These are phyloP conservation scores for Mastacembelus armatus DNA, from an alignment of 2,797 vertebrate genomes.

Conservation along the genomic window DNA sequence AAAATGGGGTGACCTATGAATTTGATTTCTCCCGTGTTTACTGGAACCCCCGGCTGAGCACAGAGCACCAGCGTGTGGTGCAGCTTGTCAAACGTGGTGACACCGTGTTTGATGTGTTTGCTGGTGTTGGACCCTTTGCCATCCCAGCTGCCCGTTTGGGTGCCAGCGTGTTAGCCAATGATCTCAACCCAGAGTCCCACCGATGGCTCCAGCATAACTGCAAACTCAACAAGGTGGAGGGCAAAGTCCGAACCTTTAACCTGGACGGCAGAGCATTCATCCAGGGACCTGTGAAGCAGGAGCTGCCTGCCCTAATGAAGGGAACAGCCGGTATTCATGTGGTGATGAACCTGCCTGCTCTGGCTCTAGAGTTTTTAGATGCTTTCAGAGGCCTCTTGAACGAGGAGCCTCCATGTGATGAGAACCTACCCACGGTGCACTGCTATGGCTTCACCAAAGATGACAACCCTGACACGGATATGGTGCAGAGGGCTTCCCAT, in stretches of 20 bases:
- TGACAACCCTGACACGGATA: slow-evolving; percentile 82
- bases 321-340: slow-evolving; percentile 83
- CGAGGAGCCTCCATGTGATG: slow-evolving; percentile 34
- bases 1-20: slow-evolving; percentile 90
- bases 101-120: slow-evolving; percentile 92
- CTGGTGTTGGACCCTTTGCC: slow-evolving; percentile 95
- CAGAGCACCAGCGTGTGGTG: slow-evolving; percentile 90
- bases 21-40: slow-evolving; percentile 97
- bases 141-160: slow-evolving; percentile 89
- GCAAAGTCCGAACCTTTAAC: slow-evolving; percentile 87
- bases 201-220: slow-evolving; percentile 94
- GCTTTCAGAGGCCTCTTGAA: slow-evolving; percentile 88
- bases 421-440: slow-evolving; percentile 87
- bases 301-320: slow-evolving; percentile 83
- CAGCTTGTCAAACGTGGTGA: slow-evolving; percentile 85
- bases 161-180: slow-evolving; percentile 91
- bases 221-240: slow-evolving; percentile 92
- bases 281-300: slow-evolving; percentile 86
- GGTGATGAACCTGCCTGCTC: slow-evolving; percentile 95
- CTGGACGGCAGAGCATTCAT: slow-evolving; percentile 94
- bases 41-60: slow-evolving; percentile 96
- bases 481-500: slow-evolving; percentile 83
- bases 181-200: slow-evolving; percentile 95
- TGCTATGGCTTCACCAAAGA: slow-evolving; percentile 96
- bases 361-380: slow-evolving; percentile 92